phyloP scores from a whole-genome alignment of 2,797 vertebrate genomes.

The Halcyon leucocephala region DNA sequence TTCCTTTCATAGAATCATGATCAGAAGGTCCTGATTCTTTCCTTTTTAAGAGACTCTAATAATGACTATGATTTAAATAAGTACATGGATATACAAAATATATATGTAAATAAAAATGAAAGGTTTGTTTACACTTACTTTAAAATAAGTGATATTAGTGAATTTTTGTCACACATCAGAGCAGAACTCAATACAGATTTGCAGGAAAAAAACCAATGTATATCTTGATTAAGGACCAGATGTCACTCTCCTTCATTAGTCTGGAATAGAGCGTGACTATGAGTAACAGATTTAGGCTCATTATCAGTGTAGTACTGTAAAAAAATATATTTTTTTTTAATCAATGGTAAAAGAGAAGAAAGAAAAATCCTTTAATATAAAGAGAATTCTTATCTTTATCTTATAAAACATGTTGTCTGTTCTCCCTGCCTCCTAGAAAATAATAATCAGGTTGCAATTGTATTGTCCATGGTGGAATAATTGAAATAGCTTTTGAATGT shows the following conservation, averaged over 20 bases:
- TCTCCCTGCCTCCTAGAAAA: not conserved
- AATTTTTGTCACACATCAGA: not conserved
- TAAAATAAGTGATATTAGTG: not conserved
- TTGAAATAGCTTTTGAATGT: not conserved
- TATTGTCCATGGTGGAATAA: not conserved
- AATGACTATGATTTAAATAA: not conserved
- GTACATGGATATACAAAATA: not conserved
- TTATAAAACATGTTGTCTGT: not conserved
- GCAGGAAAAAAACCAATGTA: not conserved
- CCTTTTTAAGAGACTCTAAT: slow-evolving; percentile 4
- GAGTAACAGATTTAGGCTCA: not conserved
- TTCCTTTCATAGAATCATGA: not conserved
- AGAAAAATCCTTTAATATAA: not conserved
- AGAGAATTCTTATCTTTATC: not conserved
- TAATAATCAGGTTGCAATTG: not conserved
- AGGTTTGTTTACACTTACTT: not conserved
- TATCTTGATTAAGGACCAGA: not conserved
- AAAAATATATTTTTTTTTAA: not conserved
- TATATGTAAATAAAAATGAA: not conserved
- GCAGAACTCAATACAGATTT: not conserved
- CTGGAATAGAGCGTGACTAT: not conserved
- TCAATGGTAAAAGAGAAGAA: not conserved
- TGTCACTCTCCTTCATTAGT: not conserved
- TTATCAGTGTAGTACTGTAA: not conserved
- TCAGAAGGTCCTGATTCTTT: slow-evolving; percentile 39